Base-by-base conservation (phyloP, 2,888 invertebrate genomes). In the Rapana venosa region DNA sequence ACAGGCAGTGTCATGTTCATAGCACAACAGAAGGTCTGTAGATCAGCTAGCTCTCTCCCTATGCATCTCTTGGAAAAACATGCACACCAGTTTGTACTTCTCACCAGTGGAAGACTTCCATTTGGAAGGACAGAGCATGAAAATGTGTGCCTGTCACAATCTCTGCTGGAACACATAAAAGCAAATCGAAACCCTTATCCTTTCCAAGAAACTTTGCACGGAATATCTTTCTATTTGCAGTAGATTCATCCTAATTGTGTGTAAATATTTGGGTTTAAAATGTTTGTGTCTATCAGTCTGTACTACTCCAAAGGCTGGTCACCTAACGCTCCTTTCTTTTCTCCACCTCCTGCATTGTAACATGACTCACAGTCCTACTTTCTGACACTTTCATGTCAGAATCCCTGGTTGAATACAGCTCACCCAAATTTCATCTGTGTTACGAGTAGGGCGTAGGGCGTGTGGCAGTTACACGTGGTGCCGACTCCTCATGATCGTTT, bases 1-100 rank as follows among this genome's bases (percentile, higher is more conserved):
- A n/a, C n/a, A n/a, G n/a, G n/a, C n/a, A n/a, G n/a, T 1, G 79
- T 79, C 11, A 88, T 11, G n/a, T 88, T 58, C 88, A 88, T 88
- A 6, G 56, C 56, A 1, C 88, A 79, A 79, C 88, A 88, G 30
- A 88, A 88, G 5, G 88, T 79, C 1, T 56, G 30, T 5, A 88
- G 79, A 2, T 88, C 79, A 15, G 88, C 56, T 15, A n/a, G 70
- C 2, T 70, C 87, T 17, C 87, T 70, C 17, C 87, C 26, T 5
- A 87, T 32, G 15, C 87, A 70, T 20, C 70, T 47, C 88, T 79
- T 88, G 0, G 88, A 79, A 88, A 56, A 88, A 15, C n/a, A 47
- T 20, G 88, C 22, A 35, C 58, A 56, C 5, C 58, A 13, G n/a
- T 88, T 88, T 32, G 74, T 74, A 35, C 20, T 8, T 11, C 36